Percentiles rank a stretch among this genome's conserved stretches.
These are phyloP conservation scores for Neomonachus schauinslandi DNA, from an alignment of 2,113 vertebrate species.

Conservation along the genomic window DNA sequence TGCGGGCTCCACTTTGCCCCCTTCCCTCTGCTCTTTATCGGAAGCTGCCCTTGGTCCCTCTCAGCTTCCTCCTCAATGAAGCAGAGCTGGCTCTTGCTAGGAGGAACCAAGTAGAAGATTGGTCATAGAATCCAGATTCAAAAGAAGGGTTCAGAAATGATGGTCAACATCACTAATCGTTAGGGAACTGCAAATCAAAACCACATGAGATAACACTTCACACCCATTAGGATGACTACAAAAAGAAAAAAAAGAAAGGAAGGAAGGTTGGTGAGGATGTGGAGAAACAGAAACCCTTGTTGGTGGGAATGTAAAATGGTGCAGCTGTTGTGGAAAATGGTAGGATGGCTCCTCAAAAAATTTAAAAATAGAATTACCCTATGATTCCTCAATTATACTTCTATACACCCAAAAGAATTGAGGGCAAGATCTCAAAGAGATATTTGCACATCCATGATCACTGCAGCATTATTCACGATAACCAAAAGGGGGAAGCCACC, in stretches of 20 bases:
- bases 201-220: background rate
- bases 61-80: background rate
- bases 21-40: background rate
- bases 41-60: background rate
- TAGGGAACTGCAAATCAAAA: background rate
- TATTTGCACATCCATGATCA: background rate
- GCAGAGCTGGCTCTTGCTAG: background rate
- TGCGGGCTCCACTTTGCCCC: no score
- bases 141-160: background rate
- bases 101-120: background rate
- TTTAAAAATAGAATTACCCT: background rate
- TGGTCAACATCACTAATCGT: background rate
- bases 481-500: background rate
- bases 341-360: background rate
- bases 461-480: background rate
- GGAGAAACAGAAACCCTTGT: background rate
- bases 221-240: background rate
- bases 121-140: background rate
- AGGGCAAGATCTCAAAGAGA: background rate
- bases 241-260: background rate
- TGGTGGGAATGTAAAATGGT: background rate
- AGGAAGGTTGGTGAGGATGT: background rate
- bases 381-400: background rate
- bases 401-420: background rate
- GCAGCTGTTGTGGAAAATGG: background rate